A percentile compares a stretch with the other conserved stretches of the same genome.
phyloP scores from a whole-genome alignment of 2,888 invertebrate species.

The Bellardia bayeri region DNA sequence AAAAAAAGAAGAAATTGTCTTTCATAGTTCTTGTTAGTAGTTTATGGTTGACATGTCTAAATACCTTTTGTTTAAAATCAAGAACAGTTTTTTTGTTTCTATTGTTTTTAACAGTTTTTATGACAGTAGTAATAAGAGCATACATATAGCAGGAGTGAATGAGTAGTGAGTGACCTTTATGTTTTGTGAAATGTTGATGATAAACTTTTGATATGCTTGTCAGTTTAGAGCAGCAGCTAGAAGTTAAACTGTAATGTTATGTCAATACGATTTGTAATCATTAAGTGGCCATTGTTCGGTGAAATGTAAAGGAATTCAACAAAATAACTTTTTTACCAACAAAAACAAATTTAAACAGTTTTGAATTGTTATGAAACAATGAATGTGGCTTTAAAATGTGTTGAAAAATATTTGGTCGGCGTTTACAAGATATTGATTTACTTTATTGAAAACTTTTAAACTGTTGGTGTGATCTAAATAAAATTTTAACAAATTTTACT shows the following conservation, averaged over 20 bases:
- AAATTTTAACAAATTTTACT: too few relatives aligned
- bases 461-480: too few relatives aligned
- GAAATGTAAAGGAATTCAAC: conserved; percentile 31
- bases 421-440: too few relatives aligned
- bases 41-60: conserved; percentile 52
- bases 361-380: not conserved
- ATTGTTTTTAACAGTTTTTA: conserved; percentile 4
- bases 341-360: not conserved
- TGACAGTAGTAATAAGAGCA: not conserved
- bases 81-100: conserved; percentile 4
- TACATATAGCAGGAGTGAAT: not conserved
- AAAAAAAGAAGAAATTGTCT: not conserved
- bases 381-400: not conserved
- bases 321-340: not conserved
- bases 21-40: conserved; percentile 25
- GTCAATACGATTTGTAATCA: conserved; percentile 53
- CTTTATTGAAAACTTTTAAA: too few relatives aligned
- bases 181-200: conserved; percentile 48
- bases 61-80: conserved; percentile 55
- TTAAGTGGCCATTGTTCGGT: conserved; percentile 55
- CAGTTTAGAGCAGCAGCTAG: conserved; percentile 24
- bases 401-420: not conserved
- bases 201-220: conserved; percentile 64
- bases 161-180: conserved; percentile 43
- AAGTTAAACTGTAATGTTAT: conserved; percentile 48